Base-by-base conservation (phyloP, 2,797 vertebrate genomes). In the Discoglossus pictus region DNA sequence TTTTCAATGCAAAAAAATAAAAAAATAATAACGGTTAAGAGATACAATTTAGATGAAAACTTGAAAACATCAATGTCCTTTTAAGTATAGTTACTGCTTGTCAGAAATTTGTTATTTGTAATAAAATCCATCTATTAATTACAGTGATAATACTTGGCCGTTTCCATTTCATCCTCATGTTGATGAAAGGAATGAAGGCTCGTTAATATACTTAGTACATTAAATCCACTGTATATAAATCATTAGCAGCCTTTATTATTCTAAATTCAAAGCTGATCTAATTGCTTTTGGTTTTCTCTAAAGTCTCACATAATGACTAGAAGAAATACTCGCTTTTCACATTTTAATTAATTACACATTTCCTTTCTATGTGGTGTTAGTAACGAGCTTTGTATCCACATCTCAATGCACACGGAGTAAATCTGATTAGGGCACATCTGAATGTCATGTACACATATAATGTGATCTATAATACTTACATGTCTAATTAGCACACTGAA, bases 281-380 rank as follows among this genome's bases (percentile, higher is more conserved):
- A 17, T 52, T 17, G n/a, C 10, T 7, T 16, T n/a, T n/a, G 23
- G 4, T 23, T 2, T 10, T 8, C 15, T 34, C 48, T 11, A 4
- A 7, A 3, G 4, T 34, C 2, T 52, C 7, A 4, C 25, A 52
- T 52, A 16, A 52, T n/a, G 18, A 31, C 44, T 23, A 11, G 4
- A 5, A 25, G 24, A 17, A 31, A 52, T 34, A 23, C 43, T 21
- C 2, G 2, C 6, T 31, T 34, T 52, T 52, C 48, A 54, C 16
- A 10, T 12, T 36, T 36, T 54, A 54, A 54, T 54, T 54, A 54
- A 35, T 17, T 7, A 20, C 2, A 20, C 51, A 20, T 11, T 53
- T 16, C 7, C 27, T 35, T 18, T 54, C 23, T n/a, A 54, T 2
- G 1, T 11, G 16, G 5, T 12, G 21, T 20, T 38, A 20, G 9